Percentiles rank a stretch among this genome's conserved stretches.
Conservation (phyloP, 2,797 vertebrate genomes). For the Leptoclinus maculatus region DNA sequence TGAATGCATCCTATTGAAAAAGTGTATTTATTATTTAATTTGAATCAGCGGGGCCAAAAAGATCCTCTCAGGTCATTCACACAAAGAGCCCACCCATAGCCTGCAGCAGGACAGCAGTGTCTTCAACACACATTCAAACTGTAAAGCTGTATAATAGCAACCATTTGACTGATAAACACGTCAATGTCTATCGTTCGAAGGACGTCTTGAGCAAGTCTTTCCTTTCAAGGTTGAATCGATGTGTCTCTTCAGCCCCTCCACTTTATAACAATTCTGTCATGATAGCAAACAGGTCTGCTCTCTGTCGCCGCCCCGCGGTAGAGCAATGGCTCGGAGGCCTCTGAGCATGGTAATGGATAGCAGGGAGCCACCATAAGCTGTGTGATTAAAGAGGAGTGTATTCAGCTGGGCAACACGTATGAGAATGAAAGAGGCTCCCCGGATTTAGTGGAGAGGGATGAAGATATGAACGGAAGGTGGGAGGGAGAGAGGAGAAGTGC, state of each 20-base stretch:
- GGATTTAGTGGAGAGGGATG: slow-evolving; percentile 35
- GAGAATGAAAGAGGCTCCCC: slow-evolving; percentile 57
- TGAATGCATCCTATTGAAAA: background rate
- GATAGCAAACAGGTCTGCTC: slow-evolving; percentile 57
- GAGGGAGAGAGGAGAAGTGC: slow-evolving; percentile 26
- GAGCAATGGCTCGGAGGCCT: slow-evolving; percentile 55
- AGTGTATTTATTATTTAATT: too few relatives aligned
- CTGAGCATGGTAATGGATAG: slow-evolving; percentile 58
- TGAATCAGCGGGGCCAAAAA: background rate
- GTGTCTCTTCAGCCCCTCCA: slow-evolving; percentile 10
- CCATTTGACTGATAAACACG: background rate
- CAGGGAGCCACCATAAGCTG: slow-evolving; percentile 50
- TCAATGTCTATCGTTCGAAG: background rate
- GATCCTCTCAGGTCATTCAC: background rate
- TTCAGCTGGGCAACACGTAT: slow-evolving; percentile 51
- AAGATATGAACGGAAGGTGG: slow-evolving; percentile 19
- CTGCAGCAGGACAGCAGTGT: background rate
- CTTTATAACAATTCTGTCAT: slow-evolving; percentile 59
- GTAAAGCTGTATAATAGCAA: background rate
- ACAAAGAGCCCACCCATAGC: background rate
- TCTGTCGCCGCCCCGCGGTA: slow-evolving; percentile 49
- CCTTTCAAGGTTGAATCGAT: slow-evolving; percentile 23
- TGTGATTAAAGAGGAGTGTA: slow-evolving; percentile 70
- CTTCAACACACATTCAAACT: background rate
- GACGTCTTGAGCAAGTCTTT: background rate